A percentile compares a stretch with the other conserved stretches of the same genome.
Conservation (phyloP, 2,888 invertebrate genomes). For the Thecocarcelia acutangulata region DNA sequence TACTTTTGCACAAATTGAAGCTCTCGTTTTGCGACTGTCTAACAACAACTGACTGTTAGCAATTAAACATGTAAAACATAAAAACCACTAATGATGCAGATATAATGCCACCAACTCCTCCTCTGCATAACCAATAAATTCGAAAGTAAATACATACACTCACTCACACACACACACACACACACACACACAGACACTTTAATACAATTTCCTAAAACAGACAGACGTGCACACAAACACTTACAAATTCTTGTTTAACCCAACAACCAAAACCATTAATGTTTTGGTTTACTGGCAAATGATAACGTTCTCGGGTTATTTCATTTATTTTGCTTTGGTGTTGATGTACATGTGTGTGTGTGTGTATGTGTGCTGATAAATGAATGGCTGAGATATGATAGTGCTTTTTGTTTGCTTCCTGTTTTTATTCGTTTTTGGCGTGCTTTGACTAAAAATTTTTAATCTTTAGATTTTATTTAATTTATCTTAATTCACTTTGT, state of each 20-base stretch:
- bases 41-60: conserved; percentile 47
- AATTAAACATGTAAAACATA: conserved; percentile 69
- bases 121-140: conserved; percentile 59
- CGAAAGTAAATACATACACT: neutral
- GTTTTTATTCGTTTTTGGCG: conserved; percentile 43
- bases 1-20: neutral
- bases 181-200: neutral
- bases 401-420: conserved; percentile 14
- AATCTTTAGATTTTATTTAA: conserved; percentile 43
- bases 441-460: conserved; percentile 53
- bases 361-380: conserved; percentile 19
- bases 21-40: conserved; percentile 13
- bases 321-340: conserved; percentile 11
- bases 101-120: conserved; percentile 56
- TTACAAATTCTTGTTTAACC: neutral
- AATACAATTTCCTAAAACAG: conserved; percentile 10
- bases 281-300: conserved; percentile 60
- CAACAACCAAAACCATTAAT: conserved; percentile 60
- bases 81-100: conserved; percentile 64
- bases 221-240: neutral
- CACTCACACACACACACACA: neutral
- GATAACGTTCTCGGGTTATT: conserved; percentile 41
- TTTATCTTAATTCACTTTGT: neutral
- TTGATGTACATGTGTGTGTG: neutral
- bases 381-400: conserved; percentile 46